phyloP scores from a whole-genome alignment of 2,888 invertebrate genomes.

The Cheiracanthium punctorium region DNA sequence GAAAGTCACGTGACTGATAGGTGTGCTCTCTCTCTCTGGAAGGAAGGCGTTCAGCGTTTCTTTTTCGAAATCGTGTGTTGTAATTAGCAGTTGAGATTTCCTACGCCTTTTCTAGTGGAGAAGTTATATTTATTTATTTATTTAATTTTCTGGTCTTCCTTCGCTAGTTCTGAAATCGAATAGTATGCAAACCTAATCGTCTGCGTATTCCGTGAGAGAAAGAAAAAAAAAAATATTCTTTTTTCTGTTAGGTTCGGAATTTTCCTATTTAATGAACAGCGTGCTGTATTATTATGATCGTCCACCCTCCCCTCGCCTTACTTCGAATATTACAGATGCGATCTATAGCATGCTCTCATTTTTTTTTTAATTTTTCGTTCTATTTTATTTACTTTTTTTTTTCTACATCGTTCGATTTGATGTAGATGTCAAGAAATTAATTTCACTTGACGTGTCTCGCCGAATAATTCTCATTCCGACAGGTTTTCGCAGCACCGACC shows the following conservation, averaged over 20 bases:
- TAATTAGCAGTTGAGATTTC: not conserved
- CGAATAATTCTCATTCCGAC: no score
- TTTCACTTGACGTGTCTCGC: not conserved
- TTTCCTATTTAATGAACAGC: not conserved
- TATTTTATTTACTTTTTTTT: not conserved
- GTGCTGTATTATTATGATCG: no score
- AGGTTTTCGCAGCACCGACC: no score
- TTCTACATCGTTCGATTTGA: not conserved
- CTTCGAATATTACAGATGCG: no score
- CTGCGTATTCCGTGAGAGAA: not conserved
- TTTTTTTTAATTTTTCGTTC: not conserved
- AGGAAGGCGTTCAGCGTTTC: slow-evolving; percentile 26
- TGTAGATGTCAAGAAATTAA: slow-evolving; percentile 21
- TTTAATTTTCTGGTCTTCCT: not conserved
- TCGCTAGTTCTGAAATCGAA: not conserved
- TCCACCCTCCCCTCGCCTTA: no score
- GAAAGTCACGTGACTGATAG: slow-evolving; percentile 12
- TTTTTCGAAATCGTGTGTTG: not conserved
- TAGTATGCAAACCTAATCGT: not conserved
- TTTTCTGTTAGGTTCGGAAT: not conserved
- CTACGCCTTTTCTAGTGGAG: not conserved
- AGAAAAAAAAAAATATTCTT: no score
- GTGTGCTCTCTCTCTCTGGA: slow-evolving; percentile 21
- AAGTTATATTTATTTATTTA: not conserved
- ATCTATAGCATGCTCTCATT: no score